Base-by-base conservation (phyloP, 2,113 vertebrate genomes). In the Archilochus colubris region DNA sequence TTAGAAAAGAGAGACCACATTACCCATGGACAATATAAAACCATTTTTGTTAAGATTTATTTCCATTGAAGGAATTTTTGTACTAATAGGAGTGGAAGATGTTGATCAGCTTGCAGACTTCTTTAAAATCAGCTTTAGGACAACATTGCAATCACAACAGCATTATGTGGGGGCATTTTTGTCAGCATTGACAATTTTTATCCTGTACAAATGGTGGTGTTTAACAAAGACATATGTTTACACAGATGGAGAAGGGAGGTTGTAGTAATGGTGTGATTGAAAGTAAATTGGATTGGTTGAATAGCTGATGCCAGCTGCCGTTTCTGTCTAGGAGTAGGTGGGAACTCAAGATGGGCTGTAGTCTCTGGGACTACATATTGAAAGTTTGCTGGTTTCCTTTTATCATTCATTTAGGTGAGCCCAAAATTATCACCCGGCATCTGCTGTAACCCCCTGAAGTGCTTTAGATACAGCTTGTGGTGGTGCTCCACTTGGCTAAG, bases 161-260 rank as follows among this genome's bases (percentile, higher is more conserved):
- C 91, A 93, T 95, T 94, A 95, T 58, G 94, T 95, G 95, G 95
- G 93, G 96, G 94, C 94, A 94, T 88, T 96, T 96, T 96, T 94
- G 94, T 96, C 94, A 94, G 94, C 95, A 95, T 82, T 97, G 96
- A 94, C 95, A 96, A 96, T 96, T 97, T 96, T 97, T 96, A 96
- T 94, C 88, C 93, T 80, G 82, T 95, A 85, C 93, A 96, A 95
- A 95, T 96, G 94, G 93, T 88, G 94, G 91, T 95, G 96, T 97
- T 96, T 97, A 96, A 96, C 92, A 95, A 95, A 96, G 95, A 94
- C 94, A 97, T 33, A 0, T 28, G 50, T 84, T 62, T 97, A 94
- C 92, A 91, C 93, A 97, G 94, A 95, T 95, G 95, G 95, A 97
- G 86, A 77, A 96, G 90, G 93, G 92, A 95, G 95, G 94, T 94